Base-by-base conservation (phyloP, 2,888 invertebrate species). In the Lithophane semibrunnea region DNA sequence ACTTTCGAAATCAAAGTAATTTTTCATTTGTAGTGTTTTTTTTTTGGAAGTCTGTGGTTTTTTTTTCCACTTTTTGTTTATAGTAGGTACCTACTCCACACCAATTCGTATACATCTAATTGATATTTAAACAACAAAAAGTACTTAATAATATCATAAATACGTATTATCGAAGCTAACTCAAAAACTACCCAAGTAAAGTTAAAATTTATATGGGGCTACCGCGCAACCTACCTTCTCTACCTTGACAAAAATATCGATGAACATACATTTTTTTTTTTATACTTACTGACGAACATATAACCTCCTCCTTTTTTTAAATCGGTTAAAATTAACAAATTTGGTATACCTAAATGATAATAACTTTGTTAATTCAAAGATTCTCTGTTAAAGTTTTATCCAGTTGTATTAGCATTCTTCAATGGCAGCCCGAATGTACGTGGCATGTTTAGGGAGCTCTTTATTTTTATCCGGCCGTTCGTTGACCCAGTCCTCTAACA, bases 391-490 rank as follows among this genome's bases (percentile, higher is more conserved):
- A 70, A 60, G 18, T 74, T 74, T 52, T 70, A 84, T 44, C 63
- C 60, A 13, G 49, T 70, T 70, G 77, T 77, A 75, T 79, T 78
- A 80, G 65, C 61, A 80, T 80, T 80, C 68, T 73, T 61, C 75
- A 75, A 68, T 79, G 81, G 73, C 69, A 64, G 69, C 67, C 75
- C 68, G 79, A 79, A 84, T 81, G 84, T 84, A 85, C 82, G 82
- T 83, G 87, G 85, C 82, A 86, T 88, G 89, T 92, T 92, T 91
- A 90, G 92, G 91, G 91, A 90, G 92, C 90, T 91, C 88, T 92
- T 92, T 94, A 94, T 94, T 94, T 94, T 93, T 93, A 93, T 86
- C 88, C 90, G 73, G 76, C 87, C 91, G 94, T 88, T 75, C 93
- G 81, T 92, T 92, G 93, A 93, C 92, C 92, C 86, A 81, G 81